Conservation (phyloP, 2,888 invertebrate species). For the Colletes collaris region DNA sequence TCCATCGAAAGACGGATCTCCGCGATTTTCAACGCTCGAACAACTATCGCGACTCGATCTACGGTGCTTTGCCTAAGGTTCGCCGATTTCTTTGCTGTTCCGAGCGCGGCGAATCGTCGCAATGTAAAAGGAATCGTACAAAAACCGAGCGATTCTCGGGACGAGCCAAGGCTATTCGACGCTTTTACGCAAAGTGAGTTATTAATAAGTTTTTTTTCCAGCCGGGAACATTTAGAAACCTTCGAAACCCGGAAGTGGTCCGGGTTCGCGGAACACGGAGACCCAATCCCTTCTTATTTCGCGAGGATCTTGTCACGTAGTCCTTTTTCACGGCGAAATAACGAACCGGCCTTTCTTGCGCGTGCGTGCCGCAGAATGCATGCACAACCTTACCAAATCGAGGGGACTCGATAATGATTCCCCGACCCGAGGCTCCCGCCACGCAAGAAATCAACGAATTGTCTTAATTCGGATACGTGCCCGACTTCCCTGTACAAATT, state of each 20-base stretch:
- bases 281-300: neutral
- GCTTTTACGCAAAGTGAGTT: constrained; percentile 30
- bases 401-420: constrained; percentile 47
- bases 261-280: constrained; percentile 2
- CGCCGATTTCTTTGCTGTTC: constrained; percentile 13
- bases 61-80: constrained; percentile 23
- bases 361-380: constrained; percentile 47
- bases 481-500: constrained; percentile 12
- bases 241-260: constrained; percentile 42
- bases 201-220: constrained; percentile 31
- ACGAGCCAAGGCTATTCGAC: too few species aligned
- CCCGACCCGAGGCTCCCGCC: constrained; percentile 1
- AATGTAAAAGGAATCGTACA: neutral
- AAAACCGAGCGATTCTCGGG: neutral
- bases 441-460: constrained; percentile 32
- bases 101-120: constrained; percentile 20
- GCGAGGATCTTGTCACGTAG: constrained; percentile 41
- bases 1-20: constrained; percentile 25
- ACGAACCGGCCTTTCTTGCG: constrained; percentile 45
- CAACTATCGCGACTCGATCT: constrained; percentile 35
- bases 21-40: constrained; percentile 56
- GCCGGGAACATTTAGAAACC: constrained; percentile 31
- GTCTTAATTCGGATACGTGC: constrained; percentile 52
- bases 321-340: constrained; percentile 38
- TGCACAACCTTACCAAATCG: constrained; percentile 54